Evolutionary conservation across 2,797 vertebrate genomes (phyloP), one percentile per base, ranked within the genome.

Genomic region (Sebastes matsubarae): DNA sequence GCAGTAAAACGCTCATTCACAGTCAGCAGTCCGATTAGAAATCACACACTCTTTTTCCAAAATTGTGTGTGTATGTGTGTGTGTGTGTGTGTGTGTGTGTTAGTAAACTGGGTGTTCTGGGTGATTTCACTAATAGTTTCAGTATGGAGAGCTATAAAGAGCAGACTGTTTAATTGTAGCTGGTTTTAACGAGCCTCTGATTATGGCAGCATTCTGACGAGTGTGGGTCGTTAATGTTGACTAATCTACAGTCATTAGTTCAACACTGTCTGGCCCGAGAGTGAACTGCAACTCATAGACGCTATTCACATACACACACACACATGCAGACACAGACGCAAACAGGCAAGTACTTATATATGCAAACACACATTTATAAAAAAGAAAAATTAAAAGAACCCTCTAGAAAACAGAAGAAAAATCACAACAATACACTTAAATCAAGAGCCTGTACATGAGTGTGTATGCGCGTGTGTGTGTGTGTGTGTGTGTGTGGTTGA

Each of bases 91-190:
- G 55, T 77, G 73, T 85, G 89, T 89, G 89, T 90, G 89, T 93
- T 84, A 73, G 92, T 94, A 91, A 93, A 92, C 88, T 89, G 90
- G 87, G 87, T 90, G 87, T 93, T 93, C 91, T 94, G 90, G 92
- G 91, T 91, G 92, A 93, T 91, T 95, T 90, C 86, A 93, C 90
- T 92, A 96, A 96, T 95, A 92, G 93, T 87, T 96, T 95, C 95
- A 96, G 92, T 88, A 95, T 95, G 94, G 90, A 86, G 83, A 72
- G 81, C 88, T 90, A 90, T 96, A 95, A 94, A 94, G 89, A 86
- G 71, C 91, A 93, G 92, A 93, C 92, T 94, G 93, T 94, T 93
- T 94, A 95, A 94, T 93, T 94, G 94, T 94, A 93, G 90, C 89
- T 83, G 81, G 61, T 87, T 91, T 93, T 94, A 95, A 94, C 83